phyloP scores from a whole-genome alignment of 92 coral and sea anemone species.

The Zoanthus gigantus region DNA sequence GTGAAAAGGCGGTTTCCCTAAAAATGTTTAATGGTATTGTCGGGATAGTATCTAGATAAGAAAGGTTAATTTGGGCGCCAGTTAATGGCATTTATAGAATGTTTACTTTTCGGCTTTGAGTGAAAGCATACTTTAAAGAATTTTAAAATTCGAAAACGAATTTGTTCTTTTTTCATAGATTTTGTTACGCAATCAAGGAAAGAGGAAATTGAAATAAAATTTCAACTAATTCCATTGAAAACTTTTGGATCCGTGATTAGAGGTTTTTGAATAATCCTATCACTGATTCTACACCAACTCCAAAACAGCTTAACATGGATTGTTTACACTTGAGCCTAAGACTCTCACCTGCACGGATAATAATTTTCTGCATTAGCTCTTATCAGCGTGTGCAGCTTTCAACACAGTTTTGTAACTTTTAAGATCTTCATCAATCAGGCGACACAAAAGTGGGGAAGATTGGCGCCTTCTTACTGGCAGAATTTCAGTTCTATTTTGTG shows the following conservation, averaged over 20 bases:
- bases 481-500: not conserved
- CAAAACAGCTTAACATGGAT: not conserved
- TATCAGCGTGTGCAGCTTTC: slow-evolving; percentile 46
- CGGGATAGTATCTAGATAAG: slow-evolving; percentile 38
- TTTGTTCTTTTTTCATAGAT: not conserved
- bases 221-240: not conserved
- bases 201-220: not conserved
- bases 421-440: slow-evolving; percentile 30
- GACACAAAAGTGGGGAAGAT: slow-evolving; percentile 5
- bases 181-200: not conserved
- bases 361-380: not conserved
- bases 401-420: slow-evolving; percentile 46
- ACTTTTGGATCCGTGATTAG: not conserved
- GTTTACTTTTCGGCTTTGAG: slow-evolving; percentile 25
- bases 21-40: slow-evolving; percentile 31
- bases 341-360: not conserved
- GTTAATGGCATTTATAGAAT: slow-evolving; percentile 15
- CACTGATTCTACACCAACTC: not conserved
- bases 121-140: not conserved
- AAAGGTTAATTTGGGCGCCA: slow-evolving; percentile 49
- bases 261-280: not conserved
- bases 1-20: slow-evolving; percentile 38
- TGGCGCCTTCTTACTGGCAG: slow-evolving; percentile 19
- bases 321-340: not conserved
- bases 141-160: not conserved